Base-by-base conservation (phyloP, 2,113 vertebrate species). In the Heloderma charlesbogerti region DNA sequence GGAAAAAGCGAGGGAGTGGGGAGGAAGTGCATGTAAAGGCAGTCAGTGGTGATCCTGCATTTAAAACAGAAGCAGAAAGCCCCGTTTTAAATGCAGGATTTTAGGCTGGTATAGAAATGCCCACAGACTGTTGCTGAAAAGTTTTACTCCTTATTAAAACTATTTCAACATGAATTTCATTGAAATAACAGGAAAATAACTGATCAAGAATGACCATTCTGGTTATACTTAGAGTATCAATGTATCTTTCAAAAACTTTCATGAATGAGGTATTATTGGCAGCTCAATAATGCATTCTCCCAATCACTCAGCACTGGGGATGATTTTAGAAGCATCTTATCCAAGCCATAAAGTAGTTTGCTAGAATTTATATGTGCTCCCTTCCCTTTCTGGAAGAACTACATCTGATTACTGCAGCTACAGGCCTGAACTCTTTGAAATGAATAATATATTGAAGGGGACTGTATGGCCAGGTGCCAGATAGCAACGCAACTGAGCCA, bases 401-500 rank as follows among this genome's bases (percentile, higher is more conserved):
- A 25, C 54, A 84, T 77, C 88, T 90, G 54, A 84, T 91, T 86
- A 87, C 29, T 81, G 16, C 60, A 80, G 77, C 77, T 86, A 51
- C 48, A 67, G n/a, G n/a, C 72, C 60, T 37, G 48, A 83, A 84
- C n/a, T 66, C 29, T 84, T 66, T 57, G 78, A 77, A 84, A 84
- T 84, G 81, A 84, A 90, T 90, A 77, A 77, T 54, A 90, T 90
- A 84, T 77, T 84, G 77, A 84, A 84, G 37, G 71, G 31, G 84
- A 84, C 40, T 75, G 37, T 84, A 84, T 84, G 48, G 66, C 37
- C 67, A 43, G 4, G 20, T 87, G 66, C 66, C 74, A 72, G 60
- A 48, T 29, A 74, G 67, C 40, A 81, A 72, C 82, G 84, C 67
- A 82, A 74, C 85, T 60, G 22, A 82, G 40, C 51, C 22, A 74